Percentiles rank a stretch among this genome's conserved stretches.
phyloP scores from a whole-genome alignment of 1,140 invertebrate species.

The Acyrthosiphon pisum region DNA sequence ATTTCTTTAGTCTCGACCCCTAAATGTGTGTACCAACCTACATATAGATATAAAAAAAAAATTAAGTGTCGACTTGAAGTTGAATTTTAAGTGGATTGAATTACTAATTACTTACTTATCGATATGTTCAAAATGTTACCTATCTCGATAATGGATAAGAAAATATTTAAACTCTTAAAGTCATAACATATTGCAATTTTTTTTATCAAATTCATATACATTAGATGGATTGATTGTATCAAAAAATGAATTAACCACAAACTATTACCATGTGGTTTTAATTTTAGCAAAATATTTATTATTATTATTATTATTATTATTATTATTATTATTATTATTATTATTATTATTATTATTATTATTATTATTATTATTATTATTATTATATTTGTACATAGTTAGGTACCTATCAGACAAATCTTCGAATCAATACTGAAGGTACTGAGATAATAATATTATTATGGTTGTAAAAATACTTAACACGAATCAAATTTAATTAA shows the following conservation, averaged over 20 bases:
- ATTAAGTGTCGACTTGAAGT: background rate
- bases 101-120: background rate
- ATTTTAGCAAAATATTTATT: background rate
- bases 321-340: too few species aligned
- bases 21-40: background rate
- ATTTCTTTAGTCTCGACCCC: background rate
- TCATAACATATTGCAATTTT: background rate
- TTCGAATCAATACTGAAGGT: background rate
- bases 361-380: too few species aligned
- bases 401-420: background rate
- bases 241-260: background rate
- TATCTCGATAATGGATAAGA: background rate
- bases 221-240: background rate
- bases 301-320: too few species aligned
- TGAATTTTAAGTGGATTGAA: background rate
- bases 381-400: background rate
- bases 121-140: too few species aligned
- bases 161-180: background rate
- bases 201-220: background rate
- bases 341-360: too few species aligned
- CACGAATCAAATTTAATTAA: background rate
- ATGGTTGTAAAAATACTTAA: background rate
- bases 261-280: background rate
- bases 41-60: background rate
- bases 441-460: background rate